These are phyloP conservation scores for Brachionus asplanchnoidis DNA, from an alignment of 1,140 invertebrate species.

Conservation along the genomic window DNA sequence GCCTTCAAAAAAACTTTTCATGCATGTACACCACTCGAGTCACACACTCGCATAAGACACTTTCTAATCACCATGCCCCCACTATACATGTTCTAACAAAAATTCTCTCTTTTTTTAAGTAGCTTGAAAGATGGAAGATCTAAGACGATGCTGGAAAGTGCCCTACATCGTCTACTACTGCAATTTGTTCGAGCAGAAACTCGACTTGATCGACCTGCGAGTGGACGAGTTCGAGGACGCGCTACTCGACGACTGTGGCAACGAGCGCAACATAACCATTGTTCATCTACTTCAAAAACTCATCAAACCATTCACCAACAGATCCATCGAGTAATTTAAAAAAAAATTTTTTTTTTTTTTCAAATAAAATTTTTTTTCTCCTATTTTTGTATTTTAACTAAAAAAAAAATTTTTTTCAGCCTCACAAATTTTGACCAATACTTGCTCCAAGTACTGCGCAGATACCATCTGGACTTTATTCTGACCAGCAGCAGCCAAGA, in stretches of 20 bases:
- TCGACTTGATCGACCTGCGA: conserved; percentile 27
- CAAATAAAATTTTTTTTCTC: background rate
- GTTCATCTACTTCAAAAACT: conserved; percentile 39
- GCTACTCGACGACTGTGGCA: conserved; percentile 21
- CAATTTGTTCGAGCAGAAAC: conserved; percentile 36
- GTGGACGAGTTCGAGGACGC: conserved; percentile 38
- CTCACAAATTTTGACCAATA: conserved; percentile 34
- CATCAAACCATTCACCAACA: conserved; percentile 20
- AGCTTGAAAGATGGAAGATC: conserved; percentile 33
- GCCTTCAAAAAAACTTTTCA: background rate
- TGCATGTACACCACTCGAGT: background rate
- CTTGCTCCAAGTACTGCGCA: conserved; percentile 5
- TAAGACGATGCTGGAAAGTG: conserved; percentile 40
- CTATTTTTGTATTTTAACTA: background rate
- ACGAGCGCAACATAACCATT: conserved; percentile 27
- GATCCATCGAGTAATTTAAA: conserved; percentile 23
- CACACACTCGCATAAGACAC: background rate
- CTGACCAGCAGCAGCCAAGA: background rate
- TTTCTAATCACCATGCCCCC: background rate
- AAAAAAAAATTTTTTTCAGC: background rate
- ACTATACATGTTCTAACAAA: background rate
- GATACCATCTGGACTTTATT: conserved; percentile 1
- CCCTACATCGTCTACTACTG: conserved; percentile 39
- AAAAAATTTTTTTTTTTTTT: background rate
- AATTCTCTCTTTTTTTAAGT: background rate